Evolutionary conservation across 2,113 vertebrate species (phyloP), one percentile per base, ranked within the genome.

Genomic region (Triplophysa siluroides): DNA sequence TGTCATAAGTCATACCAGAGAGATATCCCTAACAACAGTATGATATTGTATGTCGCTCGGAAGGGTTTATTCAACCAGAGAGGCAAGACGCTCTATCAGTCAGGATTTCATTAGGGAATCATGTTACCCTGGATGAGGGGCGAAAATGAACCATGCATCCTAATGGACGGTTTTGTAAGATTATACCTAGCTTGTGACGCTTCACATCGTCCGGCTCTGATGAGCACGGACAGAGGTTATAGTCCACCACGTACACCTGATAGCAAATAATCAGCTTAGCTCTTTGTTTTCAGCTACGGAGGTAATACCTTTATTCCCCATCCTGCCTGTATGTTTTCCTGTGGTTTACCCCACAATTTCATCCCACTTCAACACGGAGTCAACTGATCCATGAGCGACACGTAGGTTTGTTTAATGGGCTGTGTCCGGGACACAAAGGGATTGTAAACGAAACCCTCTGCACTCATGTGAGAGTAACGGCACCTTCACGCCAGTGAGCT

Each of bases 191-290:
- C 26, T 66, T 74, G 61, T 16, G 33, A 52, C 63, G 61, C 56
- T 60, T 66, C 61, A 47, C 56, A 26, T 26, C 12, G 47, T 80
- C 78, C 29, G 56, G 63, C 63, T 77, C 76, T 76, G 62, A 63
- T 38, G 29, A 75, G 41, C 8, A 38, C 52, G 50, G n/a, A 16
- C 16, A 71, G 62, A 63, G 23, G 26, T 69, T 41, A 67, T 18
- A 77, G 69, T 50, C 71, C 68, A 26, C 47, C 58, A 71, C 47
- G 69, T 64, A 78, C 38, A 80, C 43, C 72, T 82, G 73, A 82
- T 58, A 47, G 60, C 14, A 71, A 70, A 65, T 79, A 64, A 76
- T 54, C 73, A 24, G 23, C 60, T 60, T 68, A 50, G 38, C 41
- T 33, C 33, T 23, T 54, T 66, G 75, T 77, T 82, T 73, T 73